Conservation (phyloP, 2,113 vertebrate genomes). For the Picathartes gymnocephalus region DNA sequence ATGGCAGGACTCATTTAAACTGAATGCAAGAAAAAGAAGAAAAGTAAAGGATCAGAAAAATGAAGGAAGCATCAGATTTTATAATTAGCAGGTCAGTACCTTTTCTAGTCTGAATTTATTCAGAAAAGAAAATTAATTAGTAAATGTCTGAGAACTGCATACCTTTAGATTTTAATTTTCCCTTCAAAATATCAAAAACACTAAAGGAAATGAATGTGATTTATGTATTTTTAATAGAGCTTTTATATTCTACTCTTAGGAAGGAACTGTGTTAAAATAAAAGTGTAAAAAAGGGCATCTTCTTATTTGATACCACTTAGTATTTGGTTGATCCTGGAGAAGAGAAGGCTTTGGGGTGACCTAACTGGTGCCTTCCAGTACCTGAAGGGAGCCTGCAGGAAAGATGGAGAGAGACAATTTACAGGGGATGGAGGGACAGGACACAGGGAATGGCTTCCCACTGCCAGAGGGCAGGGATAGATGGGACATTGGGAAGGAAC, state of each 20-base stretch:
- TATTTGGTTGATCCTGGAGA: background rate
- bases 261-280: background rate
- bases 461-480: accelerated
- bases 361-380: background rate
- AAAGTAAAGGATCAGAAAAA: background rate
- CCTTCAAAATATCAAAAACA: background rate
- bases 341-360: background rate
- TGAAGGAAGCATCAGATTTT: background rate
- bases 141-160: background rate
- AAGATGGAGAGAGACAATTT: background rate
- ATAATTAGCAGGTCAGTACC: background rate
- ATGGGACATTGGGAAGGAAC: background rate
- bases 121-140: background rate
- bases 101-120: background rate
- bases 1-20: background rate
- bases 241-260: background rate
- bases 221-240: background rate
- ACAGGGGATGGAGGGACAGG: background rate
- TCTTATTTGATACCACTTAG: background rate
- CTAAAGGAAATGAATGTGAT: background rate
- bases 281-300: background rate
- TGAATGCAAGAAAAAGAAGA: background rate
- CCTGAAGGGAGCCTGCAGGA: background rate
- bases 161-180: background rate
- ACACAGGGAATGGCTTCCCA: background rate